Base-by-base conservation (phyloP, 2,113 vertebrate species). In the Accipiter cooperii region DNA sequence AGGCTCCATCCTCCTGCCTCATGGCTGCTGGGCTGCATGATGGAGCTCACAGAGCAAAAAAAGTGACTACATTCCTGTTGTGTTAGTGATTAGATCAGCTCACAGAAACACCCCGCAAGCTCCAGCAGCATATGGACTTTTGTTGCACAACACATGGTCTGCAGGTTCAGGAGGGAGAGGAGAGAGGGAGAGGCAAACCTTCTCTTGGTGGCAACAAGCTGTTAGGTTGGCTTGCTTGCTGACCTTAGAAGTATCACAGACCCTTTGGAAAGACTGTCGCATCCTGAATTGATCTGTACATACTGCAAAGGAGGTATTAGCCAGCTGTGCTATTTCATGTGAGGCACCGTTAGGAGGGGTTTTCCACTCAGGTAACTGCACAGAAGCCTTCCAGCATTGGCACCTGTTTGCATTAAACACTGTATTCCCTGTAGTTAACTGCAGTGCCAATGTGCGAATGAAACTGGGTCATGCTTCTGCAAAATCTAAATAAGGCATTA, bases 401-500 rank as follows among this genome's bases (percentile, higher is more conserved):
- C 70, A 92, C 34, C 13, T 71, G 51, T 52, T 94, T 91, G 60
- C 40, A 69, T 93, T 79, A 78, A 96, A 94, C 26, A n/a, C 58
- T 84, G 33, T 74, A 22, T 95, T 97, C 61, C 13, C 76, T 87
- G 49, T 52, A 76, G 68, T 87, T 95, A 88, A 88, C 90, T 64
- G 42, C 51, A 28, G 4, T 95, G 82, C 83, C 76, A 84, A 6
- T 57, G 70, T 96, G 93, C 92, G 93, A 93, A 97, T 94, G 89
- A 97, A 98, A 97, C 86, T 97, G 93, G 91, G 91, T 95, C 93
- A 87, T 70, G 61, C 31, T 95, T 96, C 94, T 89, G 80, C 82
- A 79, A 96, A 96, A 96, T 95, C 60, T 97, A 93, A 97, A 90
- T 95, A 95, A 96, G 79, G 33, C 84, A 26, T 96, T 98, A 97